phyloP scores from a whole-genome alignment of 2,113 vertebrate genomes.

The Aphyosemion australe region DNA sequence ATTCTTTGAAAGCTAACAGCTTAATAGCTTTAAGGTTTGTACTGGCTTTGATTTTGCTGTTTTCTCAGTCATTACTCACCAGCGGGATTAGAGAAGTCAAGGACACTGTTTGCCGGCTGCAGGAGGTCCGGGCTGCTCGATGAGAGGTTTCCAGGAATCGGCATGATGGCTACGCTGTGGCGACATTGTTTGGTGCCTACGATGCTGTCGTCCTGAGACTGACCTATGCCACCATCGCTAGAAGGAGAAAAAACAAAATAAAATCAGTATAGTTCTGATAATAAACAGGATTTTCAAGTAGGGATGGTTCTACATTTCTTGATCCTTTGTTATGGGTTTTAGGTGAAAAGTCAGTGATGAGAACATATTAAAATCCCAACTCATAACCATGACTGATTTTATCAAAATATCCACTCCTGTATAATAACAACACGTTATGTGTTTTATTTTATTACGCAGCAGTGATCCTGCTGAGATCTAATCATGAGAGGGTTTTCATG shows the following conservation, averaged over 20 bases:
- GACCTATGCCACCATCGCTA: constrained; percentile 90
- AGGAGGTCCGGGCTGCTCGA: constrained; percentile 96
- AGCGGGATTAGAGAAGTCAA: constrained; percentile 94
- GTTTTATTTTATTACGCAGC: constrained; percentile 40
- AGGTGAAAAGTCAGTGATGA: background rate
- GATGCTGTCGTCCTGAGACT: constrained; percentile 97
- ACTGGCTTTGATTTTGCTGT: background rate
- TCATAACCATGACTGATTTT: constrained; percentile 21
- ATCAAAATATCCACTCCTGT: constrained; percentile 36
- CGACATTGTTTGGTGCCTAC: constrained; percentile 94
- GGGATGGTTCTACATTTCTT: constrained; percentile 19
- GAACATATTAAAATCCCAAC: constrained; percentile 12
- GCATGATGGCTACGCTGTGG: constrained; percentile 96
- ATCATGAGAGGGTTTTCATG: constrained; percentile 20
- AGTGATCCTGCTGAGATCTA: constrained; percentile 25
- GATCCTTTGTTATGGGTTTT: constrained; percentile 6
- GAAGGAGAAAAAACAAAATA: constrained; percentile 33
- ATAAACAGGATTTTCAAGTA: constrained; percentile 13
- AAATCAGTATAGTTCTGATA: constrained; percentile 6
- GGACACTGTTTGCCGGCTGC: constrained; percentile 88
- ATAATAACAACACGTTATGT: constrained; percentile 25
- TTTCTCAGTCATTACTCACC: constrained; percentile 70
- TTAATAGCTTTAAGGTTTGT: too few relatives aligned
- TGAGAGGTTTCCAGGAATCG: constrained; percentile 90
- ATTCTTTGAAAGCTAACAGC: too few relatives aligned